A percentile compares a stretch with the other conserved stretches of the same genome.
Evolutionary conservation across 37 sponge, comb jelly and placozoan genomes (phyloP).

Genomic region (Spongilla lacustris): DNA sequence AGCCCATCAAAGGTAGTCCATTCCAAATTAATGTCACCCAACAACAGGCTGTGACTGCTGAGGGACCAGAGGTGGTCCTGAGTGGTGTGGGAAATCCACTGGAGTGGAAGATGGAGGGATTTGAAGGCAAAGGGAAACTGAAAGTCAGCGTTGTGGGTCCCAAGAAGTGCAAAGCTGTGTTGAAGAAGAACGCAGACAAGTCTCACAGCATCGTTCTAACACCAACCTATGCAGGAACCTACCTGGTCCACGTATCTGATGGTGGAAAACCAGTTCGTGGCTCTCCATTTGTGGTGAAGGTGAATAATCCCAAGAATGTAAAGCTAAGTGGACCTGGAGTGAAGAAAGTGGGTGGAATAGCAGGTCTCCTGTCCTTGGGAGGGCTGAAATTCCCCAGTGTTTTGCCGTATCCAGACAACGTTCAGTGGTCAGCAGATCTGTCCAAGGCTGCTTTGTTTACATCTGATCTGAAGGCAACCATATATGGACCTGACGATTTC

Average conservation of each 20-base stretch:
- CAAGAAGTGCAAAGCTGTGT: background rate
- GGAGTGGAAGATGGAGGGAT: background rate
- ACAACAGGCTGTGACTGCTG: background rate
- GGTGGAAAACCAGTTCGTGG: constrained; percentile 28
- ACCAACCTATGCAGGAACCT: constrained; percentile 3
- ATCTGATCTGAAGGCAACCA: background rate
- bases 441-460: background rate
- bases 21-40: constrained; percentile 28
- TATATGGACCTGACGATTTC: background rate
- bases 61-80: background rate
- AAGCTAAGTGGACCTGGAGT: background rate
- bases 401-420: background rate
- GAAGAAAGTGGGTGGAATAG: background rate
- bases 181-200: background rate
- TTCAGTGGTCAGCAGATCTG: background rate
- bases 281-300: constrained; percentile 29
- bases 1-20: constrained; percentile 29
- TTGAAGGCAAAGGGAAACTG: background rate
- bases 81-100: background rate
- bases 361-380: background rate
- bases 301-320: background rate
- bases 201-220: background rate
- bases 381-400: background rate
- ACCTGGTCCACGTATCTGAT: background rate
- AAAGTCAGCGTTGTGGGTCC: background rate